phyloP scores from a whole-genome alignment of 2,113 vertebrate genomes.

The Thalassoma bifasciatum region DNA sequence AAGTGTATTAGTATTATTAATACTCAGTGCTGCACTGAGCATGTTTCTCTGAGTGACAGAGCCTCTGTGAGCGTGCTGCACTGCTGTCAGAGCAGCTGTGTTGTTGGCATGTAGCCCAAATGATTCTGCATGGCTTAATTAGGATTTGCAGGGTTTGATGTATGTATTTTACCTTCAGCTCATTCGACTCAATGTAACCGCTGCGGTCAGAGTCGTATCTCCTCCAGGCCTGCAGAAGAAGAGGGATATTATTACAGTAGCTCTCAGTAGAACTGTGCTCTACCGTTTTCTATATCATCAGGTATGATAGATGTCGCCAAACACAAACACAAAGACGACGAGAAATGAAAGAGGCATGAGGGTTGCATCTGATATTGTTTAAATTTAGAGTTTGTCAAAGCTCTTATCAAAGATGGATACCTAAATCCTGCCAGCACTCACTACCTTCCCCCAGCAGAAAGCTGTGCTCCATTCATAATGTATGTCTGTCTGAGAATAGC shows the following conservation, averaged over 20 bases:
- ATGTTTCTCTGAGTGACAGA: neutral
- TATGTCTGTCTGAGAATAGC: slow-evolving; percentile 81
- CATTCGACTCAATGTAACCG: slow-evolving; percentile 97
- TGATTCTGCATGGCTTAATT: neutral
- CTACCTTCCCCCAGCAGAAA: slow-evolving; percentile 56
- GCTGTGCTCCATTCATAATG: slow-evolving; percentile 80
- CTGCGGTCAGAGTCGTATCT: slow-evolving; percentile 96
- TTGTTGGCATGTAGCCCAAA: neutral
- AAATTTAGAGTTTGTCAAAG: slow-evolving; percentile 66
- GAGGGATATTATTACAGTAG: neutral
- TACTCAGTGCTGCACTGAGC: neutral
- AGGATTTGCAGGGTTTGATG: neutral
- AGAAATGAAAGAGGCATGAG: neutral
- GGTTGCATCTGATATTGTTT: slow-evolving; percentile 30
- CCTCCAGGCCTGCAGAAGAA: slow-evolving; percentile 89
- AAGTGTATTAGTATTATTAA: neutral
- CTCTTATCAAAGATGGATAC: slow-evolving; percentile 72
- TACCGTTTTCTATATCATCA: neutral
- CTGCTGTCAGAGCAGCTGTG: neutral
- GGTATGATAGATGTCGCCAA: neutral
- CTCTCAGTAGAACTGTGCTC: neutral
- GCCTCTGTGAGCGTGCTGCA: neutral
- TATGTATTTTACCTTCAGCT: slow-evolving; percentile 90
- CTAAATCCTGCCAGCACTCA: slow-evolving; percentile 50
- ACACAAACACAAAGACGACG: neutral